Conservation (phyloP, 1,140 invertebrate species). For the Drosophila kanapiae region DNA sequence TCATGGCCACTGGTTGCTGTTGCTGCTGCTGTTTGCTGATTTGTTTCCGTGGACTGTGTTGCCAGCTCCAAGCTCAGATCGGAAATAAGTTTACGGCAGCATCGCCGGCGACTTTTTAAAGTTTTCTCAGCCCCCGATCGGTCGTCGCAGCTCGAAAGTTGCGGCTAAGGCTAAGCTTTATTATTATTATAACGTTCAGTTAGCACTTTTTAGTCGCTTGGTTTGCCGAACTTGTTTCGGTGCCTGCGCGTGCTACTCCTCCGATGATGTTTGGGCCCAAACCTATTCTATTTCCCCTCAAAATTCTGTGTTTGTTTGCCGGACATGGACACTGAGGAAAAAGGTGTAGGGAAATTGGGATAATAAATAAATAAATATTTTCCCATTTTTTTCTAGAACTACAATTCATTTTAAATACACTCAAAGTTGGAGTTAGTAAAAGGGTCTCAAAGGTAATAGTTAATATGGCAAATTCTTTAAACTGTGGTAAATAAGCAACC, state of each 20-base stretch:
- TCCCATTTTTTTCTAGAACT: not conserved
- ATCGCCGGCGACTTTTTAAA: slow-evolving; percentile 66
- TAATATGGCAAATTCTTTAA: not conserved
- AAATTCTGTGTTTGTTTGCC: slow-evolving; percentile 24
- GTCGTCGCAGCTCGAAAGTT: slow-evolving; percentile 34
- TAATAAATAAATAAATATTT: not conserved
- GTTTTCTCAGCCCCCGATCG: slow-evolving; percentile 34
- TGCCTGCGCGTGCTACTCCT: slow-evolving; percentile 45
- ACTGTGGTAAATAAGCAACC: not conserved
- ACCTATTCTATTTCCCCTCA: slow-evolving; percentile 15
- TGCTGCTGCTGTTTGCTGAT: slow-evolving; percentile 11
- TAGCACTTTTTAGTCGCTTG: slow-evolving; percentile 58
- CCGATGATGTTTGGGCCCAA: slow-evolving; percentile 19
- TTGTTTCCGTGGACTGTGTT: slow-evolving; percentile 39
- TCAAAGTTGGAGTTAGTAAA: not conserved
- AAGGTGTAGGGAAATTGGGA: not conserved
- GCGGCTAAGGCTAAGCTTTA: slow-evolving; percentile 68
- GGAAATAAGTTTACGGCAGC: slow-evolving; percentile 68
- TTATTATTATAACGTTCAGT: slow-evolving; percentile 59
- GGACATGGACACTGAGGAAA: slow-evolving; percentile 11
- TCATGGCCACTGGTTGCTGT: slow-evolving; percentile 56
- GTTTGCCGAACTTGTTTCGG: slow-evolving; percentile 35
- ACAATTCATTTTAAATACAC: not conserved
- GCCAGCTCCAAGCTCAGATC: slow-evolving; percentile 64
- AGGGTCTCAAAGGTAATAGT: not conserved